These are phyloP conservation scores for Elephas maximus DNA, from an alignment of 2,113 vertebrate genomes.

Conservation along the genomic window DNA sequence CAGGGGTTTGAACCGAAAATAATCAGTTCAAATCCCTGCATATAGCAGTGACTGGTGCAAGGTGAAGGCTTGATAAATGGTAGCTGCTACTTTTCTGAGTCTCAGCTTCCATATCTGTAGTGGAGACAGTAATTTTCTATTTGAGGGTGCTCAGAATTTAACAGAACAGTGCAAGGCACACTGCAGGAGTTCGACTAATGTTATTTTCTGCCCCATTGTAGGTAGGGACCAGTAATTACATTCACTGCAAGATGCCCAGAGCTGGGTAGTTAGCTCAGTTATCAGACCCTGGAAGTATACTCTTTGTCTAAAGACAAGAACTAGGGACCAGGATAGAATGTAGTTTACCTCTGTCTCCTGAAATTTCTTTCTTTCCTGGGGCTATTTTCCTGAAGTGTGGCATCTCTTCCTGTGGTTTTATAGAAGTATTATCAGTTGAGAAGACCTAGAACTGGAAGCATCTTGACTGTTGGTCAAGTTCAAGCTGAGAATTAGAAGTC, in stretches of 20 bases:
- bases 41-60: background rate
- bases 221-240: background rate
- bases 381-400: background rate
- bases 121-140: background rate
- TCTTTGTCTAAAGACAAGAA: background rate
- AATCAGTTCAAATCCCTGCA: too few relatives aligned
- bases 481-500: background rate
- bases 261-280: background rate
- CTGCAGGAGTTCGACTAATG: background rate
- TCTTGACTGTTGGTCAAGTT: background rate
- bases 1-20: too few relatives aligned
- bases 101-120: background rate
- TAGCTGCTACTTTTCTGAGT: background rate
- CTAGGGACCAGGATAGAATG: background rate
- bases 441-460: background rate
- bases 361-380: background rate
- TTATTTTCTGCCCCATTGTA: background rate
- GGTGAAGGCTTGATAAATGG: background rate
- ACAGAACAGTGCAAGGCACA: background rate
- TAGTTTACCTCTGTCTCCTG: background rate
- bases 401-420: background rate
- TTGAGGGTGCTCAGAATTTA: background rate
- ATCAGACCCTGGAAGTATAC: background rate
- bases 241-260: background rate
- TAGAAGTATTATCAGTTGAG: background rate